These are phyloP conservation scores for Sphenopsis melanotis DNA, from an alignment of 2,797 vertebrate genomes.

Conservation along the genomic window DNA sequence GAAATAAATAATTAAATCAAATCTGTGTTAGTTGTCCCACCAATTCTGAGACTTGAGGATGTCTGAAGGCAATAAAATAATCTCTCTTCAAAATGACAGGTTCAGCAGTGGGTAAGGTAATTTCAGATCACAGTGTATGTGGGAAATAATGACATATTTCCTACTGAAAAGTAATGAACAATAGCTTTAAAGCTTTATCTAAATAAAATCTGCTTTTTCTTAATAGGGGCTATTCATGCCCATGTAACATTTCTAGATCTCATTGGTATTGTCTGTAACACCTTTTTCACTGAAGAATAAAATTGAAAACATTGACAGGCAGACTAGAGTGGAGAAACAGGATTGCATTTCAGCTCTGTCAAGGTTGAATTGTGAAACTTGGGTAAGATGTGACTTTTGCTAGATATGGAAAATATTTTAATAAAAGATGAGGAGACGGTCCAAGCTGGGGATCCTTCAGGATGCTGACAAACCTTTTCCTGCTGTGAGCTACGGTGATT, in stretches of 20 bases:
- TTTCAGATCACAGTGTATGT: background rate
- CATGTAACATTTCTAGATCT: background rate
- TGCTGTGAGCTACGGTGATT: background rate
- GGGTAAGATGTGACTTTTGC: background rate
- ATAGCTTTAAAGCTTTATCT: background rate
- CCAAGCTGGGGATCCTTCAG: background rate
- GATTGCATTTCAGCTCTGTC: background rate
- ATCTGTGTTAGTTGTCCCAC: background rate
- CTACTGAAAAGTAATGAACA: background rate
- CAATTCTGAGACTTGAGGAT: background rate
- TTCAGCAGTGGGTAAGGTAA: background rate
- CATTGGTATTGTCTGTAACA: background rate
- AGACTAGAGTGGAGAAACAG: background rate
- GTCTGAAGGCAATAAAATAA: background rate
- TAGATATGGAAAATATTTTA: background rate
- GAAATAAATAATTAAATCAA: constrained; percentile 23
- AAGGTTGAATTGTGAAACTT: background rate
- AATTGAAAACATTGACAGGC: background rate
- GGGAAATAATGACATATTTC: background rate
- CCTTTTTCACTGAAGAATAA: background rate
- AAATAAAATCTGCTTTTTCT: background rate
- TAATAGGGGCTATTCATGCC: background rate
- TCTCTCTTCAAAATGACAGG: background rate
- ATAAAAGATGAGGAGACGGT: background rate
- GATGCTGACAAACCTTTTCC: background rate